A percentile compares a stretch with the other conserved stretches of the same genome.
These are phyloP conservation scores for Pimephales promelas DNA, from an alignment of 2,113 vertebrate genomes.

Conservation along the genomic window DNA sequence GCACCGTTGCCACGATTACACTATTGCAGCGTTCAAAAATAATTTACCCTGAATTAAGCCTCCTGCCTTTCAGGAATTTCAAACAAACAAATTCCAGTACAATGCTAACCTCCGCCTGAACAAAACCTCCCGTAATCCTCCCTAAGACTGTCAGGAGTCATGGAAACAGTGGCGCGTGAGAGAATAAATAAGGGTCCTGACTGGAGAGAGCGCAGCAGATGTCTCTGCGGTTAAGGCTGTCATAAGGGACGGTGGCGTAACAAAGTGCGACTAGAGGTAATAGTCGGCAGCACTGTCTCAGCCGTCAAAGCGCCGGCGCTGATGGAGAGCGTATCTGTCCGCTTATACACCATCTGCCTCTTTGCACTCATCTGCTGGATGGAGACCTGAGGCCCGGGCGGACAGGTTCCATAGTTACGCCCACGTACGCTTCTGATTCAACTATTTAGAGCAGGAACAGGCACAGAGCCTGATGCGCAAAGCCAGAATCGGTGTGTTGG, in stretches of 20 bases:
- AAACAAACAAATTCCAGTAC: conserved; percentile 15
- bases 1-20: not conserved
- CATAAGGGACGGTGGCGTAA: conserved; percentile 46
- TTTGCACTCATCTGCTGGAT: conserved; percentile 65
- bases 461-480: conserved; percentile 21
- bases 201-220: conserved; percentile 25
- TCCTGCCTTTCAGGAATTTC: conserved; percentile 25
- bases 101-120: not conserved
- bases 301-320: conserved; percentile 58
- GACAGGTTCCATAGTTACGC: conserved; percentile 53
- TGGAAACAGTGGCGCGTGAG: not conserved
- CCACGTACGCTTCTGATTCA: conserved; percentile 56
- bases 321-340: conserved; percentile 74
- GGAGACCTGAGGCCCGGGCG: conserved; percentile 57
- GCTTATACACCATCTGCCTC: conserved; percentile 72
- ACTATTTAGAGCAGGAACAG: conserved; percentile 41
- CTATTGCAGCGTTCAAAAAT: not conserved
- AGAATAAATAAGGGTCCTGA: conserved; percentile 29
- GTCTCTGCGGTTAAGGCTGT: conserved; percentile 35
- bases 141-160: not conserved
- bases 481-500: conserved; percentile 1
- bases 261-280: conserved; percentile 57
- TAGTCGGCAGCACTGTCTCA: conserved; percentile 60
- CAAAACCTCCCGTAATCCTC: conserved; percentile 9
- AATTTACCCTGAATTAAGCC: conserved; percentile 39